Percentiles rank a stretch among this genome's conserved stretches.
Evolutionary conservation across 2,113 vertebrate genomes (phyloP).

Genomic region (Aramus guarauna): DNA sequence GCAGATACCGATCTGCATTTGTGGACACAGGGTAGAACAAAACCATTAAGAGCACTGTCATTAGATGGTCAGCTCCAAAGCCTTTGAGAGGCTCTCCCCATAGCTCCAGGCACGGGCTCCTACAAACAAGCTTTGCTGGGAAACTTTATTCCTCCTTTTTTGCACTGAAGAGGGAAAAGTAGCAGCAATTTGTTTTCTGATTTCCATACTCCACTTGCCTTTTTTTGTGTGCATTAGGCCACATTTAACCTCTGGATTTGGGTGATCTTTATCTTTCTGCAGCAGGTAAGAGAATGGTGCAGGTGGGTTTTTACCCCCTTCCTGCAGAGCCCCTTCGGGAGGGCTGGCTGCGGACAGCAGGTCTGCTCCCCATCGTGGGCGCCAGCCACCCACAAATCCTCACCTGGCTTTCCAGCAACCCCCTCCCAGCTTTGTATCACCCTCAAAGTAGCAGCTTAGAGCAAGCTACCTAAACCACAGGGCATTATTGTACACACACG

Average conservation of each 20-base stretch:
- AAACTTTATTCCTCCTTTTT: not conserved
- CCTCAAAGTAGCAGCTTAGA: not conserved
- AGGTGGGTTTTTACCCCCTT: rapidly evolving
- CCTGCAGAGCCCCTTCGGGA: no score
- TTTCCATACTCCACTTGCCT: not conserved
- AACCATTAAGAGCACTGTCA: not conserved
- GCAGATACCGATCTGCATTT: not conserved
- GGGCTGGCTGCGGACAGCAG: not conserved
- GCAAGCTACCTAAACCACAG: rapidly evolving
- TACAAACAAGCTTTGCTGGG: not conserved
- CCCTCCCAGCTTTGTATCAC: not conserved
- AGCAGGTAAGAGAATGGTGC: rapidly evolving
- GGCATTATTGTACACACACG: rapidly evolving
- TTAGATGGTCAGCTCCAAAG: not conserved
- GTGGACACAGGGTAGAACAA: not conserved
- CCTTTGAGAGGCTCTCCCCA: not conserved
- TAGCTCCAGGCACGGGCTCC: not conserved
- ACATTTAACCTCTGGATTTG: rapidly evolving
- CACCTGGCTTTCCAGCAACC: not conserved
- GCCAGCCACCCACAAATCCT: not conserved
- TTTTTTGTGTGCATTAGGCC: no score
- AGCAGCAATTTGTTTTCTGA: not conserved
- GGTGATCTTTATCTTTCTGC: not conserved
- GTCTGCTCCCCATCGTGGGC: rapidly evolving
- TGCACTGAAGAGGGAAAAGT: not conserved